Evolutionary conservation across 1,140 invertebrate genomes (phyloP), one percentile per base, ranked within the genome.

Genomic region (Aphelenchoides avenae): DNA sequence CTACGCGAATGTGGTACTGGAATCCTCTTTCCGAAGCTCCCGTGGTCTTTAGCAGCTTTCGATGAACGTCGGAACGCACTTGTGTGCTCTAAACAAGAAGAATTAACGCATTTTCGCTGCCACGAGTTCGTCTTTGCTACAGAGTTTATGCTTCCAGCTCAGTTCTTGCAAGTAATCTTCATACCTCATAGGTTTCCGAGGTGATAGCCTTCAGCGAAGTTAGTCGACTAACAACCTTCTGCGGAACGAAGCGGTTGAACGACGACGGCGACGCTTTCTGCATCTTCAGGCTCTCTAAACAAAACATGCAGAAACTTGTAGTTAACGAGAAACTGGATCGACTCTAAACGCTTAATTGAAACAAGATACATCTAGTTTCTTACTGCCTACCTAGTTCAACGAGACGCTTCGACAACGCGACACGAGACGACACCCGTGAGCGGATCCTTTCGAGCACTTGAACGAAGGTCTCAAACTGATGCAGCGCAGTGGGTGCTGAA

Each of bases 141-240:
- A 36, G 34, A 36, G 34, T 36, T n/a, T 13, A n/a, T 13, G 11
- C 11, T 13, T n/a, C 34, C n/a, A n/a, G 34, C 34, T n/a, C 34
- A 11, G n/a, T 13, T 11, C 11, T 36, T 36, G 34, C 34, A 36
- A 36, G 34, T 13, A 36, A 36, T 13, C 11, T 36, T 13, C 43
- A 18, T 46, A 46, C 43, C 15, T 18, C 43, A 27, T 29, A 46
- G 34, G 27, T 31, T 26, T 46, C 43, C 5, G 43, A 24, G 15
- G 43, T 29, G 13, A 46, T 46, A 15, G 43, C 11, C 43, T 46
- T 46, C 11, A 46, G 34, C 15, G 43, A 46, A 27, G 24, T 46
- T 13, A 46, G 15, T 26, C 3, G 43, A 13, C 43, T 46, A 18
- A 13, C 11, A 13, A 15, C 26, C 34, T n/a, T 15, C n/a, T 24